Conservation (phyloP, 2,888 invertebrate genomes). For the Drosophila greeni region DNA sequence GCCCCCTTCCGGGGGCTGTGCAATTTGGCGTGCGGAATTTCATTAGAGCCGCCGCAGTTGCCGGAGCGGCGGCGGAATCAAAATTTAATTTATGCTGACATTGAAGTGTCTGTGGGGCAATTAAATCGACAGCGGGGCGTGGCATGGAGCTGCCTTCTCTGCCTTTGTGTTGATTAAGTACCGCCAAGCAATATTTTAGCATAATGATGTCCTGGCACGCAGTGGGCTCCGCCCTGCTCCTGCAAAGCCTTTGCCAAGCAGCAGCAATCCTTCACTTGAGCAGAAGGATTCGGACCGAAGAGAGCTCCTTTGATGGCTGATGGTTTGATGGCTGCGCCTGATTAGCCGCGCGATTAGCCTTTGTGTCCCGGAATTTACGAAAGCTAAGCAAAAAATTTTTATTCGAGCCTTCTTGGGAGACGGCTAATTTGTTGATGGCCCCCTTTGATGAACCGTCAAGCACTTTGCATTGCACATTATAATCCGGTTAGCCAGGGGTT, state of each 20-base stretch:
- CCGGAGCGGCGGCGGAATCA: constrained; percentile 49
- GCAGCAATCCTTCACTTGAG: constrained; percentile 7
- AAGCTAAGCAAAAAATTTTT: constrained; percentile 43
- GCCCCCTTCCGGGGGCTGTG: constrained; percentile 23
- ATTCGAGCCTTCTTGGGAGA: constrained; percentile 16
- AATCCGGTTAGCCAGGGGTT: constrained; percentile 25
- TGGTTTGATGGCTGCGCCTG: constrained; percentile 35
- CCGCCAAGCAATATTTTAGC: constrained; percentile 44
- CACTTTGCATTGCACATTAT: constrained; percentile 33
- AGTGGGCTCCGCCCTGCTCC: neutral
- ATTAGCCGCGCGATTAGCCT: constrained; percentile 50
- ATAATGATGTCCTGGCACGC: constrained; percentile 51
- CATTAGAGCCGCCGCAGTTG: constrained; percentile 50
- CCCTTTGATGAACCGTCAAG: constrained; percentile 36
- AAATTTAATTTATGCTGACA: constrained; percentile 69
- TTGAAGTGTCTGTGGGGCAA: constrained; percentile 63
- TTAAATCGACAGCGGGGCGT: constrained; percentile 54
- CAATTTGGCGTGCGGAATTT: constrained; percentile 53
- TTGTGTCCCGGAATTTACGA: constrained; percentile 44
- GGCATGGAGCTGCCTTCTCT: constrained; percentile 17
- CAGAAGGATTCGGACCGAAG: constrained; percentile 31
- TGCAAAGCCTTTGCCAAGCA: constrained; percentile 12
- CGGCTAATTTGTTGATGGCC: constrained; percentile 40
- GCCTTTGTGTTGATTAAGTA: constrained; percentile 50
- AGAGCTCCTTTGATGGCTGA: constrained; percentile 40